Evolutionary conservation across 2,113 vertebrate genomes (phyloP), one percentile per base, ranked within the genome.

Genomic region (Raphicerus campestris): DNA sequence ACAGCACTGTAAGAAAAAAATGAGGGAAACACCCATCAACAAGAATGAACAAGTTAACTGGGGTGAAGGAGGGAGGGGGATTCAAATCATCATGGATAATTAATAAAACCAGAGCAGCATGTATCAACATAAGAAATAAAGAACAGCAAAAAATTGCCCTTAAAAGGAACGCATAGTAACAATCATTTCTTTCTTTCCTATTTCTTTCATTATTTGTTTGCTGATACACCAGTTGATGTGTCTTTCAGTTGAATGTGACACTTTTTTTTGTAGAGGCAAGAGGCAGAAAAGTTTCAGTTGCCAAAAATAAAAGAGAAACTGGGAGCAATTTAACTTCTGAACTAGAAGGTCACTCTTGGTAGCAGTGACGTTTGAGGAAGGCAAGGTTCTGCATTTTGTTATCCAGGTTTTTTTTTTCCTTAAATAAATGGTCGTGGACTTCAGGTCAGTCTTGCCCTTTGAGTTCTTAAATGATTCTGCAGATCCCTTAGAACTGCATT

Each of bases 181-280:
- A 61, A 8, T 66, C 10, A 17, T 53, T 92, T 80, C 28, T 84
- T 61, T 73, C 60, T 30, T 93, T 77, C 39, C 13, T 7, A 20
- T 84, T 97, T 93, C 47, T 91, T 89, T 97, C 91, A 26, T 26
- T 78, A 42, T 91, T 47, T 95, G 24, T 91, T 93, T 94, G 32
- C n/a, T 26, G 32, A 93, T 58, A 17, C 28, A 42, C 87, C 75
- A 11, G 30, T 39, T 19, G 42, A 3, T 26, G 1, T 92, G 39
- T 53, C 61, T 90, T 94, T 84, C 30, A 32, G 13, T 16, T 58
- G n/a, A 26, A 60, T 85, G 13, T 53, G 82, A 26, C 75, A 22
- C 45, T 10, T 81, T 22, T 32, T 77, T 94, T 87, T 82, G 49
- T 94, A 96, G 53, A 82, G 14, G 13, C 42, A 88, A 26, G 66